phyloP scores from a whole-genome alignment of 2,113 vertebrate species.

The Argyrosomus japonicus region DNA sequence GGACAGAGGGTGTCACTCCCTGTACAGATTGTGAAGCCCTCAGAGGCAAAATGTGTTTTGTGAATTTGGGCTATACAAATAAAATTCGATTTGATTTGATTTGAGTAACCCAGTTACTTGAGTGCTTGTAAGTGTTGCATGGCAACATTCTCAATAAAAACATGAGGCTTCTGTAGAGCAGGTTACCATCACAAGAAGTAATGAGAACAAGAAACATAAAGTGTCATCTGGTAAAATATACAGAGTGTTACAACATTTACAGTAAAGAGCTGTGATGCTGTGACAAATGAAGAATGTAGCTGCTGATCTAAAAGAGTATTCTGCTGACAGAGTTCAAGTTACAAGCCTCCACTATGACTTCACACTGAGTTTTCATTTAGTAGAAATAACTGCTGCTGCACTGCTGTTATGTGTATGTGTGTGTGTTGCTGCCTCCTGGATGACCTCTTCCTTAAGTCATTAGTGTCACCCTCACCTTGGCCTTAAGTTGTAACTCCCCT shows the following conservation, averaged over 20 bases:
- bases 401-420: not conserved
- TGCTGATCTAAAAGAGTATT: not conserved
- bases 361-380: not conserved
- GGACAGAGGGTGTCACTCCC: too few relatives aligned
- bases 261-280: not conserved
- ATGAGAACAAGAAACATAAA: too few relatives aligned
- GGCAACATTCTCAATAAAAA: too few relatives aligned
- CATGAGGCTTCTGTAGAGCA: too few relatives aligned
- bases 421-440: conserved; percentile 13
- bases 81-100: too few relatives aligned
- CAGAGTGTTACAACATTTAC: not conserved
- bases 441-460: conserved; percentile 28
- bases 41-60: too few relatives aligned
- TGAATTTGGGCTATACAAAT: too few relatives aligned
- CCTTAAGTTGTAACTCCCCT: conserved; percentile 23
- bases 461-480: conserved; percentile 34
- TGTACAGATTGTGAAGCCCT: too few relatives aligned
- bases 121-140: too few relatives aligned
- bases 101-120: too few relatives aligned
- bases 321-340: not conserved
- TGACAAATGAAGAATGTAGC: not conserved
- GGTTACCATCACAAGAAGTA: too few relatives aligned
- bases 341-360: not conserved
- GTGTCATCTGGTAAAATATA: too few relatives aligned
- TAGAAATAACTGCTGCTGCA: not conserved